phyloP scores from a whole-genome alignment of 2,113 vertebrate species.

The Lepisosteus oculatus region DNA sequence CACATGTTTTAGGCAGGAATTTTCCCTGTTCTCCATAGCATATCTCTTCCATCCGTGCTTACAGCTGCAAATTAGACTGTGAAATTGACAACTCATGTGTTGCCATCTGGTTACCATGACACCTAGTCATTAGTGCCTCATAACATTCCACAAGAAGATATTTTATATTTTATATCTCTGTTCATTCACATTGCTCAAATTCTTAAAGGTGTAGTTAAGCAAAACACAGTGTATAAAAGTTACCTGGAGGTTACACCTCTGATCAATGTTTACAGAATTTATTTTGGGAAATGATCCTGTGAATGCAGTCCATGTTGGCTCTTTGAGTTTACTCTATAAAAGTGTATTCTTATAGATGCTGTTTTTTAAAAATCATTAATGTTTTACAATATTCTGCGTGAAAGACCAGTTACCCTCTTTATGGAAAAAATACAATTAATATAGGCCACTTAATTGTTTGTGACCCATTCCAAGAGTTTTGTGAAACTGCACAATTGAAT shows the following conservation, averaged over 20 bases:
- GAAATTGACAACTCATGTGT: constrained; percentile 61
- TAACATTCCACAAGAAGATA: constrained; percentile 32
- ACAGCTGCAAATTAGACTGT: constrained; percentile 63
- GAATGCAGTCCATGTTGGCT: neutral
- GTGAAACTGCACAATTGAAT: no score
- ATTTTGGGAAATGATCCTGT: constrained; percentile 21
- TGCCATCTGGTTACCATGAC: constrained; percentile 62
- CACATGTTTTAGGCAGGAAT: constrained; percentile 23
- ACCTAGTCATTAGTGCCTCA: constrained; percentile 46
- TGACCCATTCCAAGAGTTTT: no score
- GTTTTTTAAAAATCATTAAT: no score
- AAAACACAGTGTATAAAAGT: no score
- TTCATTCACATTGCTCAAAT: constrained; percentile 27
- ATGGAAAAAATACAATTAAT: no score
- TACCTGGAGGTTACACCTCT: neutral
- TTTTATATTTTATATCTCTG: constrained; percentile 19
- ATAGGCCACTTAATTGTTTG: no score
- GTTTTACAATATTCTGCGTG: neutral
- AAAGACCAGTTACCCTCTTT: neutral
- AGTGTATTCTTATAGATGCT: no score
- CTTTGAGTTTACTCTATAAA: neutral
- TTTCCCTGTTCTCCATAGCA: constrained; percentile 22
- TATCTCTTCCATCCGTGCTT: constrained; percentile 29
- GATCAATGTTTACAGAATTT: constrained; percentile 13
- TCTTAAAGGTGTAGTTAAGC: neutral